phyloP scores from a whole-genome alignment of 2,797 vertebrate species.

The Argyrosomus regius region DNA sequence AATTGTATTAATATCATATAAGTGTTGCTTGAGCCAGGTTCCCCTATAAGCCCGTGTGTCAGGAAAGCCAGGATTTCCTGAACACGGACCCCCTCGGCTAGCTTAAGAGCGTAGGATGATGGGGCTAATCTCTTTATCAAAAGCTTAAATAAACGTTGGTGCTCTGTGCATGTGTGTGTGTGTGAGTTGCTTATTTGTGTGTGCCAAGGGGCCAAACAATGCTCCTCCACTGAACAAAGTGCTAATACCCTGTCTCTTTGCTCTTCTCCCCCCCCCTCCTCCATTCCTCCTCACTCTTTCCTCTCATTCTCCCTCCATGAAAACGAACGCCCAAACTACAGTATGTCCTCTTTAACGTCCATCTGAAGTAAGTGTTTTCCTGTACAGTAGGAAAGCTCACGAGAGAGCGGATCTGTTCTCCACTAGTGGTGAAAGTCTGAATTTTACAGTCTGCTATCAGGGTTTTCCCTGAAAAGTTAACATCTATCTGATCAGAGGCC shows the following conservation, averaged over 20 bases:
- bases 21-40: constrained; percentile 57
- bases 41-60: constrained; percentile 58
- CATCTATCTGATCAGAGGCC: constrained; percentile 70
- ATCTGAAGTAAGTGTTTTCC: neutral
- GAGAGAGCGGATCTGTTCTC: constrained; percentile 17
- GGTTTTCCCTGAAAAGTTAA: constrained; percentile 63
- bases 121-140: constrained; percentile 89
- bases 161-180: constrained; percentile 51
- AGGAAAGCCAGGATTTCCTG: constrained; percentile 83
- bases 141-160: constrained; percentile 84
- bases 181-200: constrained; percentile 54
- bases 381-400: neutral
- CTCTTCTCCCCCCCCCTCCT: constrained; percentile 26
- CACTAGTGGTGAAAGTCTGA: constrained; percentile 57
- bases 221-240: constrained; percentile 72
- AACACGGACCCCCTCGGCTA: constrained; percentile 76
- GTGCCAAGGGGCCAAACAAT: constrained; percentile 70
- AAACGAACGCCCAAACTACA: constrained; percentile 15
- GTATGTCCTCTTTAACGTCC: neutral
- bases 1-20: constrained; percentile 45
- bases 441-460: constrained; percentile 61
- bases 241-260: constrained; percentile 75
- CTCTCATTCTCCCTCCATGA: constrained; percentile 21
- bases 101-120: constrained; percentile 77
- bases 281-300: constrained; percentile 26